A percentile compares a stretch with the other conserved stretches of the same genome.
Conservation (phyloP, 2,888 invertebrate species). For the Tillus elongatus region DNA sequence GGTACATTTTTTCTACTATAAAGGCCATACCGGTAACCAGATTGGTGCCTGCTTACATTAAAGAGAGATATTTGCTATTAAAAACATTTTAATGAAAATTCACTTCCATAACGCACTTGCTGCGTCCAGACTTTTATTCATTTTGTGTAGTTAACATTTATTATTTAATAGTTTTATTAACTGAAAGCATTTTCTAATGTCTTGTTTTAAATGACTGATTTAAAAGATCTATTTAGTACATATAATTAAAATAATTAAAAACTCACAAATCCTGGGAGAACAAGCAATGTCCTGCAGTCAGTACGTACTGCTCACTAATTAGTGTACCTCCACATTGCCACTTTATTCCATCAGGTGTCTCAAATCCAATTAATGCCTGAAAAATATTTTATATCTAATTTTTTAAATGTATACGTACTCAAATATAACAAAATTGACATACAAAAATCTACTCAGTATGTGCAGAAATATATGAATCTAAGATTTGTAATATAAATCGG, state of each 20-base stretch:
- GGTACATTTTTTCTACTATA: no score
- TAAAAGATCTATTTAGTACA: neutral
- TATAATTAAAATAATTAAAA: neutral
- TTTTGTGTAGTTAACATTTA: neutral
- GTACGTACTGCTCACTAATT: constrained; percentile 51
- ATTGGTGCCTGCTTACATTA: no score
- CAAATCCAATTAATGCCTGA: constrained; percentile 31
- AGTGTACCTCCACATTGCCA: constrained; percentile 59
- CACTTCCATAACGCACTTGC: no score
- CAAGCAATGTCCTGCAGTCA: constrained; percentile 60
- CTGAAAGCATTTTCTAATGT: constrained; percentile 5
- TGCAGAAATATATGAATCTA: no score
- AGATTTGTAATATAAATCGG: no score
- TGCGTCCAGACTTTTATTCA: no score
- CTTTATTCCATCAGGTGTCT: constrained; percentile 25
- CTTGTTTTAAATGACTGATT: neutral
- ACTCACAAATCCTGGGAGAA: constrained; percentile 19
- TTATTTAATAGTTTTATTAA: constrained; percentile 11
- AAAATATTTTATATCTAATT: constrained; percentile 13
- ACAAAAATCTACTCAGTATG: no score
- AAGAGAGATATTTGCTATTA: no score
- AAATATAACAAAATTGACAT: neutral
- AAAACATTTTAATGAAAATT: no score
- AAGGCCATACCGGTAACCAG: no score
- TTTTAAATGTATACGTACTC: neutral